A percentile compares a stretch with the other conserved stretches of the same genome.
Evolutionary conservation across 2,888 invertebrate species (phyloP).

Genomic region (Drosophila aldrichi): DNA sequence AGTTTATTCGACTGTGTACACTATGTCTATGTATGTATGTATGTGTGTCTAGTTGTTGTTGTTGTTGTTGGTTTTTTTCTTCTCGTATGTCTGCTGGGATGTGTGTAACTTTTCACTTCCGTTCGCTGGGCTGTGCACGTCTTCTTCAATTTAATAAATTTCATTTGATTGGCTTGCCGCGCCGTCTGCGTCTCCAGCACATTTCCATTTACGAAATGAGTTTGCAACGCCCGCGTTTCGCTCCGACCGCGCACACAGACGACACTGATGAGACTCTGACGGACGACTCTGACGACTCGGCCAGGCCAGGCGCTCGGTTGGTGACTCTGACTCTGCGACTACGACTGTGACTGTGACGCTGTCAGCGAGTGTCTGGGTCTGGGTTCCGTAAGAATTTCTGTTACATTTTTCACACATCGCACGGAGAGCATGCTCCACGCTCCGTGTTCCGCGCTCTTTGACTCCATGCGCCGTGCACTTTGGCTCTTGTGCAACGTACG

Average conservation of each 20-base stretch:
- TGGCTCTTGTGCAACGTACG: conserved; percentile 62
- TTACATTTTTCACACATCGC: conserved; percentile 32
- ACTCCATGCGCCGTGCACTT: conserved; percentile 74
- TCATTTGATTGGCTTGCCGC: conserved; percentile 65
- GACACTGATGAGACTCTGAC: conserved; percentile 42
- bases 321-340: conserved; percentile 40
- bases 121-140: conserved; percentile 63
- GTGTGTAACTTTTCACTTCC: conserved; percentile 68
- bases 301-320: conserved; percentile 45
- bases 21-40: conserved; percentile 11
- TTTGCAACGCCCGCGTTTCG: conserved; percentile 61
- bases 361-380: conserved; percentile 58
- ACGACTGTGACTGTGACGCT: conserved; percentile 51
- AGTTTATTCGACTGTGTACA: conserved; percentile 54
- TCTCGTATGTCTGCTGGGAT: neutral
- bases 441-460: conserved; percentile 32
- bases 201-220: conserved; percentile 69
- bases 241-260: conserved; percentile 40
- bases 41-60: neutral
- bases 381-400: conserved; percentile 67
- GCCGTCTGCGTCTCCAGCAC: conserved; percentile 56
- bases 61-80: neutral
- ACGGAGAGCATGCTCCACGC: conserved; percentile 27
- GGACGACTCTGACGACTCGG: conserved; percentile 42
- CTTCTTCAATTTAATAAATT: conserved; percentile 75